These are phyloP conservation scores for Sepioteuthis lessoniana DNA, from an alignment of 2,888 invertebrate genomes.

Conservation along the genomic window DNA sequence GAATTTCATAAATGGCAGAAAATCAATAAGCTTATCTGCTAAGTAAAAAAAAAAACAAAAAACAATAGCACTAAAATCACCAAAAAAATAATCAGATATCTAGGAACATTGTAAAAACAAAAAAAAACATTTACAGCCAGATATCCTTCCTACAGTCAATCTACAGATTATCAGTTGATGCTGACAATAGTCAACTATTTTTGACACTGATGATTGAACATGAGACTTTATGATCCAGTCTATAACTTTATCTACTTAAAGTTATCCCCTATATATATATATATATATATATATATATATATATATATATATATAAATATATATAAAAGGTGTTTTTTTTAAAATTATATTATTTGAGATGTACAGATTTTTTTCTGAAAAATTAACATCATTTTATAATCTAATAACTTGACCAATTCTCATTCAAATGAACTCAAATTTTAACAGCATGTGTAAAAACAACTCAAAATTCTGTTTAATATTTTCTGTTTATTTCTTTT, in stretches of 20 bases:
- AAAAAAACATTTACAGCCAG: neutral
- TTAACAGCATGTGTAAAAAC: too few species aligned
- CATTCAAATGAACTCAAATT: too few species aligned
- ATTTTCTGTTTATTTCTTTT: too few species aligned
- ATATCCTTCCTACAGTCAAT: neutral
- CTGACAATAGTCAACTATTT: neutral
- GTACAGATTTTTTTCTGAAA: too few species aligned
- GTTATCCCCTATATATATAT: too few species aligned
- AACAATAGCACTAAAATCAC: neutral
- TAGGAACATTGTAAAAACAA: neutral
- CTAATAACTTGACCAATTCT: too few species aligned
- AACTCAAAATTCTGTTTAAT: too few species aligned
- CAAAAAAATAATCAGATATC: neutral
- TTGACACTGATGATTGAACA: neutral
- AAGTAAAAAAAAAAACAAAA: neutral
- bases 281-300: too few species aligned
- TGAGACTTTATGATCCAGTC: neutral
- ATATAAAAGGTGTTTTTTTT: too few species aligned
- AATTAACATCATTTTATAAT: too few species aligned
- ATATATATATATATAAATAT: too few species aligned
- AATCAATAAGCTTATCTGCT: neutral
- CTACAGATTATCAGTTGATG: neutral
- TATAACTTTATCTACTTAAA: neutral
- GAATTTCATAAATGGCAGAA: neutral
- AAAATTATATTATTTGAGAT: too few species aligned